These are phyloP conservation scores for Embiotoca jacksoni DNA, from an alignment of 2,113 vertebrate species.

Conservation along the genomic window DNA sequence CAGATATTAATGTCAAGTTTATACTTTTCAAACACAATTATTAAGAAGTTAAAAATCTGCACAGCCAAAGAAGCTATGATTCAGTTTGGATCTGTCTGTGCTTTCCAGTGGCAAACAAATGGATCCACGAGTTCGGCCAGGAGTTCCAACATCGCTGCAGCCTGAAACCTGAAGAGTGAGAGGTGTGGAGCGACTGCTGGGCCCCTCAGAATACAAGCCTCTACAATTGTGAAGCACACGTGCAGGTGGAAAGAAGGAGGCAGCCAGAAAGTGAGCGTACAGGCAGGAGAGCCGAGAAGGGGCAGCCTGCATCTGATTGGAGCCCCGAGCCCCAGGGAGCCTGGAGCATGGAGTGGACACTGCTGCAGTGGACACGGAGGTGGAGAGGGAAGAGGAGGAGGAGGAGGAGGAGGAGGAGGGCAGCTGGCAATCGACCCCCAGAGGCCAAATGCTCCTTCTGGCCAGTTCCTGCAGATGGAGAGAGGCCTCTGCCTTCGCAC, in stretches of 20 bases:
- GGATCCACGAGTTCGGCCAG: conserved; percentile 95
- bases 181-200: conserved; percentile 11
- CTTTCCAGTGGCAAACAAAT: conserved; percentile 93
- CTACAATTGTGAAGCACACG: conserved; percentile 52
- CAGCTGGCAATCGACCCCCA: conserved; percentile 54
- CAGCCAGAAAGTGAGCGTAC: conserved; percentile 43
- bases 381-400: neutral
- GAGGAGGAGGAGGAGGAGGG: conserved; percentile 24
- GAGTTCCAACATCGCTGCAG: conserved; percentile 91
- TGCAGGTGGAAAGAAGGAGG: conserved; percentile 17
- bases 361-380: conserved; percentile 35
- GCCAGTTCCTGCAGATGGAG: conserved; percentile 51
- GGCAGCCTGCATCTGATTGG: conserved; percentile 48
- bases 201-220: conserved; percentile 67
- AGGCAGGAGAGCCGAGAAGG: conserved; percentile 5
- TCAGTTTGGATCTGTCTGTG: conserved; percentile 5
- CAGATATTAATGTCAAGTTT: neutral
- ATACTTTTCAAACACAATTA: neutral
- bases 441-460: conserved; percentile 44
- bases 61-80: neutral
- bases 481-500: conserved; percentile 49
- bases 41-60: conserved; percentile 1
- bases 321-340: conserved; percentile 53
- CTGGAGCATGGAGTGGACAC: conserved; percentile 28
- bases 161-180: conserved; percentile 85